Evolutionary conservation across 2,113 vertebrate genomes (phyloP), one percentile per base, ranked within the genome.

Genomic region (Cepphus grylle): DNA sequence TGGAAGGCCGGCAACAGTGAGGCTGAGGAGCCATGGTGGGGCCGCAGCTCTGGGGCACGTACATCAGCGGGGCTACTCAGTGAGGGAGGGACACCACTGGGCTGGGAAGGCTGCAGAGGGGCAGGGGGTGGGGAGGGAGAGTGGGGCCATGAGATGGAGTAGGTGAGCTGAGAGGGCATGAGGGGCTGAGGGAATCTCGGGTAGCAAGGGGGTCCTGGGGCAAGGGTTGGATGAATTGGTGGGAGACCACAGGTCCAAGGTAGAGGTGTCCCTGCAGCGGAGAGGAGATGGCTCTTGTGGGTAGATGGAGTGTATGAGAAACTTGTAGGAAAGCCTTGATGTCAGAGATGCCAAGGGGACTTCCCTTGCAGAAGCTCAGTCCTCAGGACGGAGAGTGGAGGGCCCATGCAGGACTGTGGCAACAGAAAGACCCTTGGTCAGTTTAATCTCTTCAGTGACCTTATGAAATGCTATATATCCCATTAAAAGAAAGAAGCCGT

Each of bases 61-160:
- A 1, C 15, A 9, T 47, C 3, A 1, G 11, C 0, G 0, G 18
- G 8, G 9, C 27, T 0, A 1, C 11, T 34, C 19, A 4, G 9
- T 29, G n/a, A 74, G 8, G 19, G 47, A 55, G 40, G 15, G 45
- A 10, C 1, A 2, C 10, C 0, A 3, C 30, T 1, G 4, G 38
- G 14, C 42, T 70, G 29, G 26, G 25, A 67, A 26, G 27, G 11
- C 19, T 45, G 32, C 25, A 58, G 72, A 50, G 4, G 9, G 5
- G 6, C 21, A 43, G 14, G 3, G 34, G 10, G 2, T 15, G n/a
- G 13, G 9, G 18, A 70, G 15, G 29, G 32, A 58, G 26, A n/a
- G 3, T 5, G 8, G 18, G 15, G 5, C 42, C 11, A 8, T 52
- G n/a, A 76, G n/a, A 25, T 11, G 11, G 20, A 19, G 20, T 3